Conservation (phyloP, 64 coral and sea anemone species). For the Anthopleura sola region DNA sequence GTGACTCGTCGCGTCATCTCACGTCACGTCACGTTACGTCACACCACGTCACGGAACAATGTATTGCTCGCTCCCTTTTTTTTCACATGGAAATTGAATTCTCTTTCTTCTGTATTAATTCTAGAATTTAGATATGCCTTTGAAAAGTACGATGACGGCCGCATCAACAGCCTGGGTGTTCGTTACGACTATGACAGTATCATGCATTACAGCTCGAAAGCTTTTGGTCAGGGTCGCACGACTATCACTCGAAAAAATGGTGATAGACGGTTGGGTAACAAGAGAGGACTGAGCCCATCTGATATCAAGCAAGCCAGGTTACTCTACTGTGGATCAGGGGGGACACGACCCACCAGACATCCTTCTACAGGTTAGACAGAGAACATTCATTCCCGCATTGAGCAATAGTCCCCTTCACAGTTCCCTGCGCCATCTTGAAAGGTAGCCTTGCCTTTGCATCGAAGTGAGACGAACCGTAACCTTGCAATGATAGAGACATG, state of each 20-base stretch:
- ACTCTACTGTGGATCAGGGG: neutral
- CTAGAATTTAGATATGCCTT: neutral
- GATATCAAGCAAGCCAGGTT: slow-evolving; percentile 8
- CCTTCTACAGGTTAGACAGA: neutral
- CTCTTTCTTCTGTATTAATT: neutral
- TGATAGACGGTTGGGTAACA: neutral
- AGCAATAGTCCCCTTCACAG: too few relatives aligned
- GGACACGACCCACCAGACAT: neutral
- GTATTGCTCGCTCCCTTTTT: too few relatives aligned
- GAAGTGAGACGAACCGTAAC: too few relatives aligned
- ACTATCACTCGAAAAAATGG: neutral
- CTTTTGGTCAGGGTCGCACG: neutral
- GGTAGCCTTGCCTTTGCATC: too few relatives aligned
- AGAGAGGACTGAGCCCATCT: neutral
- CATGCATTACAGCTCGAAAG: neutral
- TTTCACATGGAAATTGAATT: too few relatives aligned
- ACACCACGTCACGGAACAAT: too few relatives aligned
- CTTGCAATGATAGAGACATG: too few relatives aligned
- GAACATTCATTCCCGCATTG: too few relatives aligned
- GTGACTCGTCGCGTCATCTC: too few relatives aligned
- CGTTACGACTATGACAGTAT: slow-evolving; percentile 1
- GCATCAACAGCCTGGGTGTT: slow-evolving; percentile 8
- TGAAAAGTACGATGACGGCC: neutral
- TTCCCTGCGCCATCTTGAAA: too few relatives aligned
- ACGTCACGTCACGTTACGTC: too few relatives aligned